Conservation (phyloP, 2,797 vertebrate species). For the Streptopelia turtur region DNA sequence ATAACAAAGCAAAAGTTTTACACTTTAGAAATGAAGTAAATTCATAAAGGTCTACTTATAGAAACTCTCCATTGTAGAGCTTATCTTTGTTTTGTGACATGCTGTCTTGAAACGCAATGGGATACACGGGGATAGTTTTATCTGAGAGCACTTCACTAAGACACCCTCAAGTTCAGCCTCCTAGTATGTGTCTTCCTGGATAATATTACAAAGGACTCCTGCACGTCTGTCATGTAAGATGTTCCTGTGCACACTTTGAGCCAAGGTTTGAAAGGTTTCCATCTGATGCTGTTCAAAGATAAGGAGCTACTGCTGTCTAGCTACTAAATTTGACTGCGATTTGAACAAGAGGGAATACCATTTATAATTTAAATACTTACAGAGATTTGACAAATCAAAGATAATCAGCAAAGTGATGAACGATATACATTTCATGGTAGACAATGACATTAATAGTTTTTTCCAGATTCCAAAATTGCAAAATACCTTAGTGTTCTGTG, state of each 20-base stretch:
- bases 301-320: neutral
- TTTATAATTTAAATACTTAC: neutral
- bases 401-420: neutral
- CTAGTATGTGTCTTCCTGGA: neutral
- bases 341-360: neutral
- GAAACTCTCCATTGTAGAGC: neutral
- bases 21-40: constrained; percentile 1
- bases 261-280: neutral
- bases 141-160: neutral
- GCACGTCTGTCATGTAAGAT: neutral
- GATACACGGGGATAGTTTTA: neutral
- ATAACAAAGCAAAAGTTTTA: neutral
- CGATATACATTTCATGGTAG: neutral
- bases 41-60: neutral
- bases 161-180: neutral
- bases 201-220: neutral
- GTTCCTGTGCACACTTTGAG: neutral
- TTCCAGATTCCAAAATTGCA: neutral
- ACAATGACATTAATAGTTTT: neutral
- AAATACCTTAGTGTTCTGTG: neutral
- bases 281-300: neutral
- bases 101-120: neutral
- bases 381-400: neutral
- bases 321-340: neutral
- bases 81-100: neutral